Conservation (phyloP, 2,113 vertebrate genomes). For the Zosterops hypoxanthus region DNA sequence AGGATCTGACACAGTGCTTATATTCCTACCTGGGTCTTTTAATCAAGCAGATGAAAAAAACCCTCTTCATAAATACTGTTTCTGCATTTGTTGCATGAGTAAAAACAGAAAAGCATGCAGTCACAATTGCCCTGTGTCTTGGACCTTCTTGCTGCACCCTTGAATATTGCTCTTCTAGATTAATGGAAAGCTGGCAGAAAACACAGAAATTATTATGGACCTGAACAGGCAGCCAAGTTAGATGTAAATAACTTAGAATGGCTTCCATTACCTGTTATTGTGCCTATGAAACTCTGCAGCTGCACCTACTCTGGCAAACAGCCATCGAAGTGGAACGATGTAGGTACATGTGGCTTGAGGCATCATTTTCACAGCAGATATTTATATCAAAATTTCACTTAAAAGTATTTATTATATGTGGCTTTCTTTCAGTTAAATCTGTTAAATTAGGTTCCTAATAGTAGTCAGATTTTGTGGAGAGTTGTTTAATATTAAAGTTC, state of each 20-base stretch:
- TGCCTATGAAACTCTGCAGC: neutral
- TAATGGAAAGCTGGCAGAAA: neutral
- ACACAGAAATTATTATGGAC: neutral
- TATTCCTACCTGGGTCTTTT: neutral
- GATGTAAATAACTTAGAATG: neutral
- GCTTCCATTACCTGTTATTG: neutral
- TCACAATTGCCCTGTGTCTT: neutral
- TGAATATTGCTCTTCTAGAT: neutral
- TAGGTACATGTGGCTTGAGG: neutral
- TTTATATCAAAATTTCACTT: conserved; percentile 13
- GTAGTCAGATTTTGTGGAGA: neutral
- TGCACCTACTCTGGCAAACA: neutral
- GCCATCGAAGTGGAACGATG: neutral
- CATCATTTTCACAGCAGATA: conserved; percentile 17
- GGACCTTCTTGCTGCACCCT: neutral
- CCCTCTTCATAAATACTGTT: neutral
- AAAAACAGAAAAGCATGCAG: neutral
- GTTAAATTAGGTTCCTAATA: neutral
- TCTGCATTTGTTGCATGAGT: neutral
- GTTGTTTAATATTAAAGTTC: conserved; percentile 24
- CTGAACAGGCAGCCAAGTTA: neutral
- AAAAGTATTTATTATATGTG: neutral
- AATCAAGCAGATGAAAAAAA: neutral
- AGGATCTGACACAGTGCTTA: neutral
- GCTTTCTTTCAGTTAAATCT: neutral